phyloP scores from a whole-genome alignment of 23 tunicate genomes.

The Halocynthia roretzi region DNA sequence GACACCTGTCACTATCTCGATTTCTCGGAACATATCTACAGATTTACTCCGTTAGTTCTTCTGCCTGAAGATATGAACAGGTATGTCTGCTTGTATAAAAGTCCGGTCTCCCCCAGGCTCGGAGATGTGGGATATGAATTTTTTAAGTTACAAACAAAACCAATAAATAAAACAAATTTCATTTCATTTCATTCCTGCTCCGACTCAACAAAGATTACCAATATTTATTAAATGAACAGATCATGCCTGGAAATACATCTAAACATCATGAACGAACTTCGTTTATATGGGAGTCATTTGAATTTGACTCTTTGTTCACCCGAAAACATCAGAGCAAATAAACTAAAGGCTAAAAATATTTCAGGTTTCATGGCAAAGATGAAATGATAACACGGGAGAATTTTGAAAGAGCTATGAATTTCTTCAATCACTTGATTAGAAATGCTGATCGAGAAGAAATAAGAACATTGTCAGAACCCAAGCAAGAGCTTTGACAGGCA shows the following conservation, averaged over 20 bases:
- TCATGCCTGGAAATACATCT: too few species aligned
- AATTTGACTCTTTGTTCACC: too few species aligned
- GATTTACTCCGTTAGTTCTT: slow-evolving; percentile 32
- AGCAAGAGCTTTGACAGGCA: neutral
- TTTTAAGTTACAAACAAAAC: too few species aligned
- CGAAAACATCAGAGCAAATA: too few species aligned
- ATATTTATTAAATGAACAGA: too few species aligned
- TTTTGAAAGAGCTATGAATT: slow-evolving; percentile 44
- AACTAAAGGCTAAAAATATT: neutral
- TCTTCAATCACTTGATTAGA: slow-evolving; percentile 53
- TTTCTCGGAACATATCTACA: slow-evolving; percentile 41
- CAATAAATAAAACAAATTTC: too few species aligned
- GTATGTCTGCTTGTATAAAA: slow-evolving; percentile 8
- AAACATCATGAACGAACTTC: too few species aligned
- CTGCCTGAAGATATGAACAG: slow-evolving; percentile 21
- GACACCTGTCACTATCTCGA: slow-evolving; percentile 51
- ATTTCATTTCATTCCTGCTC: too few species aligned
- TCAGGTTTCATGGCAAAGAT: slow-evolving; percentile 67
- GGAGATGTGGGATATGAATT: neutral
- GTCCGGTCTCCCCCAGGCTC: neutral
- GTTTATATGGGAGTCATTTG: too few species aligned
- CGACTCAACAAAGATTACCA: too few species aligned
- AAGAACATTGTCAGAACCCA: neutral
- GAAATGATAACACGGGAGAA: slow-evolving; percentile 35
- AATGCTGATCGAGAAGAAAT: slow-evolving; percentile 40